These are phyloP conservation scores for Equus przewalskii DNA, from an alignment of 2,113 vertebrate species.

Conservation along the genomic window DNA sequence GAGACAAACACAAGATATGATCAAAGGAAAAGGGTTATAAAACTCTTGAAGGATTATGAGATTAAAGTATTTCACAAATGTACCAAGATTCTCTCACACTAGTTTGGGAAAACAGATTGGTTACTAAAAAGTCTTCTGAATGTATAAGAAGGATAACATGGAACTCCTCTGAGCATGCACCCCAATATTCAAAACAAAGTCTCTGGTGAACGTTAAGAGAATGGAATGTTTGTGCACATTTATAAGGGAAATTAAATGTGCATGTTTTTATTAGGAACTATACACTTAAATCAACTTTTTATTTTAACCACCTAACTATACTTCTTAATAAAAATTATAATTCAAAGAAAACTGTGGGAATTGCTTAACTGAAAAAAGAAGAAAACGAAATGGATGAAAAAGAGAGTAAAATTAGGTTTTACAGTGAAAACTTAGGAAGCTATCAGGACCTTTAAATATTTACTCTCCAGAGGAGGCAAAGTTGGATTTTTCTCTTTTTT, in stretches of 20 bases:
- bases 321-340: not conserved
- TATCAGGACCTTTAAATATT: not conserved
- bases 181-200: not conserved
- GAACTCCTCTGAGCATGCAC: accelerated
- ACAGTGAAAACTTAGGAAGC: not conserved
- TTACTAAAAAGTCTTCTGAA: not conserved
- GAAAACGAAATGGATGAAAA: not conserved
- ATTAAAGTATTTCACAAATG: not conserved
- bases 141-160: not conserved
- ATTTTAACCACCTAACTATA: not conserved
- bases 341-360: not conserved
- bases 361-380: not conserved
- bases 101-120: not conserved
- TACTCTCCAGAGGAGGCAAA: not conserved
- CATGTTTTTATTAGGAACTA: not conserved
- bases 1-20: not conserved
- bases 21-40: not conserved
- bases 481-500: not conserved
- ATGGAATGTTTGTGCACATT: not conserved
- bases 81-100: not conserved
- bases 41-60: not conserved
- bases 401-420: not conserved
- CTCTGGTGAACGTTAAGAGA: not conserved
- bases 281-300: not conserved
- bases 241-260: not conserved